A percentile compares a stretch with the other conserved stretches of the same genome.
Conservation (phyloP, 2,797 vertebrate species). For the Clamator glandarius region DNA sequence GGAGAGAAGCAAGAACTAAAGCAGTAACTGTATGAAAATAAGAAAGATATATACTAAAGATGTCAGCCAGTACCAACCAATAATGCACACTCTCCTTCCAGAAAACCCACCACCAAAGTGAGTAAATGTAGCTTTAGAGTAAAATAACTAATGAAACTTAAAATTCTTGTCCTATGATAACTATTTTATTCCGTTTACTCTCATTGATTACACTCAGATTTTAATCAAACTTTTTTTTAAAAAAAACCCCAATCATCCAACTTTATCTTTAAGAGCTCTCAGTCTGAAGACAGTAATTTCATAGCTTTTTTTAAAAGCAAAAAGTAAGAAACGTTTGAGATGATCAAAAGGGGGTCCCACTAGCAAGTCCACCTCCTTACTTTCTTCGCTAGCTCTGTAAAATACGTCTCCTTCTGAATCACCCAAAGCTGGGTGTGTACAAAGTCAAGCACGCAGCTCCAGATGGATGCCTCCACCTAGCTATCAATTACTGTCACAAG, state of each 20-base stretch:
- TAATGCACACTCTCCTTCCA: not conserved
- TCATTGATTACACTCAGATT: not conserved
- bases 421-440: not conserved
- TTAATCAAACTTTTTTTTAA: not conserved
- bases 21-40: not conserved
- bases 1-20: not conserved
- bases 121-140: not conserved
- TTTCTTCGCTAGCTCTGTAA: not conserved
- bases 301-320: not conserved
- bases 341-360: not conserved
- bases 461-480: not conserved
- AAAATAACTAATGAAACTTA: not conserved
- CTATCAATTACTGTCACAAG: conserved; percentile 23
- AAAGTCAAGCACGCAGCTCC: not conserved
- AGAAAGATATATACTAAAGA: not conserved
- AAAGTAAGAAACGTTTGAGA: not conserved
- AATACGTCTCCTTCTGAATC: not conserved
- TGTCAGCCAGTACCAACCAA: not conserved
- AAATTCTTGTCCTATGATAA: not conserved
- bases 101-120: not conserved
- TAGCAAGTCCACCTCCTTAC: not conserved
- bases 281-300: not conserved
- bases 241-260: not conserved
- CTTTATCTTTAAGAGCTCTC: not conserved
- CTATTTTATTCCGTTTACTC: not conserved